phyloP scores from a whole-genome alignment of 2,888 invertebrate species.

The Aspidiotus rigidus region DNA sequence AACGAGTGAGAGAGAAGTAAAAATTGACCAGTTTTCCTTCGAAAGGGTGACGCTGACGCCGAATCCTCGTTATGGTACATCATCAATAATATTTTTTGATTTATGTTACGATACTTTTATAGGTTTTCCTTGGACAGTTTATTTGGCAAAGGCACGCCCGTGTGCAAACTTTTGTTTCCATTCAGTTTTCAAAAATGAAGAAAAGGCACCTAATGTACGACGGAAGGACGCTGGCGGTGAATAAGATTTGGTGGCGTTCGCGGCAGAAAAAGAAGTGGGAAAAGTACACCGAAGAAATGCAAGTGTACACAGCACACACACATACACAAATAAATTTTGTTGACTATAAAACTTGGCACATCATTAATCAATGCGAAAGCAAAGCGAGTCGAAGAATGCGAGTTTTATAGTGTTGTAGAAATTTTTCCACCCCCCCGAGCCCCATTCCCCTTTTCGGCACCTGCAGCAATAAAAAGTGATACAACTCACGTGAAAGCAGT shows the following conservation, averaged over 20 bases:
- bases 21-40: no score
- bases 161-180: constrained; percentile 15
- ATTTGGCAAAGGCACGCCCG: constrained; percentile 4
- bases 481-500: constrained; percentile 32
- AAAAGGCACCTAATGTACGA: background rate
- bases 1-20: no score
- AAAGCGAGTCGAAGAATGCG: constrained; percentile 28
- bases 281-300: constrained; percentile 16
- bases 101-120: constrained; percentile 29
- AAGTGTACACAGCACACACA: constrained; percentile 27
- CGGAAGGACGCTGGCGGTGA: background rate
- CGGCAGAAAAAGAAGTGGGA: constrained; percentile 2
- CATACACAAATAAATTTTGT: constrained; percentile 32
- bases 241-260: background rate
- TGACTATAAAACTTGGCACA: constrained; percentile 33
- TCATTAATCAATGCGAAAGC: constrained; percentile 30
- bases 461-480: constrained; percentile 32
- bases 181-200: constrained; percentile 6
- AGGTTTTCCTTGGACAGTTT: constrained; percentile 17
- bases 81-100: constrained; percentile 21
- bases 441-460: constrained; percentile 3
- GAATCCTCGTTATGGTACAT: no score
- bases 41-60: no score
- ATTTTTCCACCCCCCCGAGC: constrained; percentile 14
- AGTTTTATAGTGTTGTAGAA: constrained; percentile 33